Evolutionary conservation across 1,140 invertebrate species (phyloP).

Genomic region (Aphelenchoides avenae): DNA sequence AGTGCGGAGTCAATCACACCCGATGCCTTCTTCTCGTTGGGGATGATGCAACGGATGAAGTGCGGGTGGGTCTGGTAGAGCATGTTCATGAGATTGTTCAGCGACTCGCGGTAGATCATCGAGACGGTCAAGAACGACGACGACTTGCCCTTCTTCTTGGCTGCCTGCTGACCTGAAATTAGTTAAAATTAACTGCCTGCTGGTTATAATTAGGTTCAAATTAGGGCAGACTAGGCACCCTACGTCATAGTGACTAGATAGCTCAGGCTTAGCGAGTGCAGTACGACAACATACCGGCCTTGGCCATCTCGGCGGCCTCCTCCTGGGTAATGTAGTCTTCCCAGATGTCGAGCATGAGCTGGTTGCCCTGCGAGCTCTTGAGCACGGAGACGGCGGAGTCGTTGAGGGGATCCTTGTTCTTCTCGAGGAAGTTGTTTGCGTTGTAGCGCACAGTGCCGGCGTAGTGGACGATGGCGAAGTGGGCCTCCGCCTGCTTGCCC

Average conservation of each 20-base stretch:
- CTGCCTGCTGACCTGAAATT: slow-evolving; percentile 26
- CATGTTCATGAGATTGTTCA: slow-evolving; percentile 59
- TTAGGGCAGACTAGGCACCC: too few relatives aligned
- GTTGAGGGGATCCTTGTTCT: slow-evolving; percentile 60
- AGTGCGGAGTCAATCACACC: slow-evolving; percentile 97
- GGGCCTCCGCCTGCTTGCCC: slow-evolving; percentile 79
- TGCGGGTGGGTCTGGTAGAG: slow-evolving; percentile 78
- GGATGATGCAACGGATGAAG: slow-evolving; percentile 99
- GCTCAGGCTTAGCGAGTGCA: too few relatives aligned
- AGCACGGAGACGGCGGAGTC: slow-evolving; percentile 95
- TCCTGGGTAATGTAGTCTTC: slow-evolving; percentile 54
- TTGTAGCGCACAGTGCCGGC: slow-evolving; percentile 64
- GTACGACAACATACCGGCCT: too few relatives aligned
- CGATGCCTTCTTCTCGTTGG: slow-evolving; percentile 93
- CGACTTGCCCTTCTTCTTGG: slow-evolving; percentile 59
- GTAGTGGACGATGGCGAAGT: slow-evolving; percentile 59
- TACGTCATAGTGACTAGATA: too few relatives aligned
- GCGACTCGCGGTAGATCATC: slow-evolving; percentile 59
- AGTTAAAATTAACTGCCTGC: too few relatives aligned
- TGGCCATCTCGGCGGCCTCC: slow-evolving; percentile 56
- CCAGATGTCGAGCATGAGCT: slow-evolving; percentile 53
- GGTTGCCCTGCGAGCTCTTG: slow-evolving; percentile 57
- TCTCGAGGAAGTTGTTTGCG: slow-evolving; percentile 58
- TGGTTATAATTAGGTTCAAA: too few relatives aligned
- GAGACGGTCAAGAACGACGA: slow-evolving; percentile 59